A percentile compares a stretch with the other conserved stretches of the same genome.
These are phyloP conservation scores for Thera obeliscata DNA, from an alignment of 2,888 invertebrate species.

Conservation along the genomic window DNA sequence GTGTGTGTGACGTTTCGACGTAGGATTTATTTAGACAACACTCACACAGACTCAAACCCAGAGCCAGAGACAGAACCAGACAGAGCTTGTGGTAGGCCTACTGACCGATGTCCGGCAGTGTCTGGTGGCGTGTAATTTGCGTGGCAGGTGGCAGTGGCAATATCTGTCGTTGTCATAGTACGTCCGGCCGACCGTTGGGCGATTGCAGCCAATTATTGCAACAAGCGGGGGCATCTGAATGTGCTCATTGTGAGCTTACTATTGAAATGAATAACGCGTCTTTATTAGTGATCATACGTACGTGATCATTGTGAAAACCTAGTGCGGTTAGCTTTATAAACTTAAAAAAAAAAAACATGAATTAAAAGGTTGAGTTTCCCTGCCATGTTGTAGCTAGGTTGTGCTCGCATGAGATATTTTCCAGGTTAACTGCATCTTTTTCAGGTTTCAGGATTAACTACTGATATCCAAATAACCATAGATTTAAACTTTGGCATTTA, in stretches of 20 bases:
- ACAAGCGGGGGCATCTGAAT: conserved; percentile 18
- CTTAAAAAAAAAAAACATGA: too few relatives aligned
- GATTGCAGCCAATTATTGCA: conserved; percentile 41
- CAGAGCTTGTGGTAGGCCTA: neutral
- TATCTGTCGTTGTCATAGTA: conserved; percentile 41
- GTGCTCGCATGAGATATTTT: too few relatives aligned
- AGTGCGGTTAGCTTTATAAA: neutral
- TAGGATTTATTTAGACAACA: too few relatives aligned
- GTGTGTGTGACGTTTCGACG: too few relatives aligned
- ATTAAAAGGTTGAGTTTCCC: too few relatives aligned
- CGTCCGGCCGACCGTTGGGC: conserved; percentile 30
- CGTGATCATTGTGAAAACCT: neutral
- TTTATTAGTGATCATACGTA: neutral
- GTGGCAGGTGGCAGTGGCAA: conserved; percentile 44
- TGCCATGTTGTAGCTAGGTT: too few relatives aligned
- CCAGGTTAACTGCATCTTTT: too few relatives aligned
- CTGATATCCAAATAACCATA: too few relatives aligned
- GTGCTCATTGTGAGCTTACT: conserved; percentile 8
- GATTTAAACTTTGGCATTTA: too few relatives aligned
- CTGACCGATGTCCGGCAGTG: neutral
- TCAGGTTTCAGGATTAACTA: too few relatives aligned
- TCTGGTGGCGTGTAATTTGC: conserved; percentile 30
- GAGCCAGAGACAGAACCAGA: too few relatives aligned
- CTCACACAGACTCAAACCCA: too few relatives aligned
- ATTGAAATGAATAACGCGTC: conserved; percentile 4